These are phyloP conservation scores for Liopterus haemorrhoidalis DNA, from an alignment of 2,888 invertebrate genomes.

Conservation along the genomic window DNA sequence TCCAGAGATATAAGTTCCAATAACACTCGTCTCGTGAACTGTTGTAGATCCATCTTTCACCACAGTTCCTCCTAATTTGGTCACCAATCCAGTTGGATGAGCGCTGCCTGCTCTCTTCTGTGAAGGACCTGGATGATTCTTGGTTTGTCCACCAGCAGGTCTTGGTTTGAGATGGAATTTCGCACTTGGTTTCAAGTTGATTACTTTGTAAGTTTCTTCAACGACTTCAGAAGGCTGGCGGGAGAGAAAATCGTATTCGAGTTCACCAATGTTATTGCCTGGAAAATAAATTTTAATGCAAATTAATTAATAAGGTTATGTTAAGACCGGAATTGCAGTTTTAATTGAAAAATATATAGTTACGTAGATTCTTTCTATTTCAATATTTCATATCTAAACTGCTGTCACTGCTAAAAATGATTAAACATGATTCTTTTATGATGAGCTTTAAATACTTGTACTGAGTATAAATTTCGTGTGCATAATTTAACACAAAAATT, in stretches of 20 bases:
- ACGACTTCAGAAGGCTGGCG: constrained; percentile 79
- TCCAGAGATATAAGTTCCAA: constrained; percentile 79
- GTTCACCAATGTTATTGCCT: constrained; percentile 71
- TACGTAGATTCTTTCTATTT: too few species aligned
- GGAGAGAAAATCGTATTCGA: constrained; percentile 79
- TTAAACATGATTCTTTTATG: too few species aligned
- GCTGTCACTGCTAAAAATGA: too few species aligned
- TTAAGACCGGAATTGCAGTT: too few species aligned
- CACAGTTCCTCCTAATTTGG: constrained; percentile 76
- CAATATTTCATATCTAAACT: too few species aligned
- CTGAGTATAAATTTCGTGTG: too few species aligned
- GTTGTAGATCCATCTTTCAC: constrained; percentile 78
- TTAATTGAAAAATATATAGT: too few species aligned
- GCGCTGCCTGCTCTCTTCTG: constrained; percentile 51
- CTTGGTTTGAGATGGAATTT: constrained; percentile 50
- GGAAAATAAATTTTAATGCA: too few species aligned
- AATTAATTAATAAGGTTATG: too few species aligned
- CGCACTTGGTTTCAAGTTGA: constrained; percentile 69
- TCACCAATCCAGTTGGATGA: constrained; percentile 74
- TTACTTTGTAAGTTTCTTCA: constrained; percentile 78
- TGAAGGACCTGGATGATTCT: constrained; percentile 45
- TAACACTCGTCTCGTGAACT: constrained; percentile 82
- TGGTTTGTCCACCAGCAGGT: constrained; percentile 42
- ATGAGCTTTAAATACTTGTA: too few species aligned
- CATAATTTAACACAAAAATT: too few species aligned